Percentiles rank a stretch among this genome's conserved stretches.
phyloP scores from a whole-genome alignment of 92 coral and sea anemone genomes.

The Zoanthus sociatus region DNA sequence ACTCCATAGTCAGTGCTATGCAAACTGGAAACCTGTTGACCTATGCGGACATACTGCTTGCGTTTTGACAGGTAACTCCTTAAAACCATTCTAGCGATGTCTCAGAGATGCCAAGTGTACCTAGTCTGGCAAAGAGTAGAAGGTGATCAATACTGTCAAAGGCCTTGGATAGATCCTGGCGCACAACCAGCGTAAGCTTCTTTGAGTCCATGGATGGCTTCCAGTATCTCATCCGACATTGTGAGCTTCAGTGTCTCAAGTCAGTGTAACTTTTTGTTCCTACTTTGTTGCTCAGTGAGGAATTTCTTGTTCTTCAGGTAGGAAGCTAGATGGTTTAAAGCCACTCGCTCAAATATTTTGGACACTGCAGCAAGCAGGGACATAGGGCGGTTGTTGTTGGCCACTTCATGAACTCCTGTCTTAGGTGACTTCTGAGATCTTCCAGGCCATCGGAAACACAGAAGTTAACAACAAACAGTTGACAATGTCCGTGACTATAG shows the following conservation, averaged over 20 bases:
- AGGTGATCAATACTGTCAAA: not conserved
- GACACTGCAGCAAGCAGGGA: not conserved
- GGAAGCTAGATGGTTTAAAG: not conserved
- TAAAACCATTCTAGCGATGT: not conserved
- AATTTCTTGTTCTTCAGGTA: no score
- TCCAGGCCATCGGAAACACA: slow-evolving; percentile 14
- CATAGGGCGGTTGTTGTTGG: not conserved
- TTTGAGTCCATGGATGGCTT: no score
- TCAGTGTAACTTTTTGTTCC: not conserved
- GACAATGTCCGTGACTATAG: slow-evolving; percentile 1
- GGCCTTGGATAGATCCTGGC: no score
- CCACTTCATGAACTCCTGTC: not conserved
- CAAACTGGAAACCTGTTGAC: slow-evolving; percentile 1
- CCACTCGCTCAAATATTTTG: not conserved
- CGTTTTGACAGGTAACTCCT: not conserved
- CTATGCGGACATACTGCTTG: not conserved
- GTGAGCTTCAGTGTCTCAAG: no score
- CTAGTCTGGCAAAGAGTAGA: not conserved
- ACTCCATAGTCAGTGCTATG: not conserved
- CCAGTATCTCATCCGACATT: no score
- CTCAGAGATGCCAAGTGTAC: not conserved
- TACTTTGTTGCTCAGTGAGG: not conserved
- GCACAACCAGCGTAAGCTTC: no score
- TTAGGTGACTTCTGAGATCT: slow-evolving; percentile 1
- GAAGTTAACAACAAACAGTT: not conserved